Percentiles rank a stretch among this genome's conserved stretches.
Conservation (phyloP, 2,113 vertebrate genomes). For the Sebastes fasciatus region DNA sequence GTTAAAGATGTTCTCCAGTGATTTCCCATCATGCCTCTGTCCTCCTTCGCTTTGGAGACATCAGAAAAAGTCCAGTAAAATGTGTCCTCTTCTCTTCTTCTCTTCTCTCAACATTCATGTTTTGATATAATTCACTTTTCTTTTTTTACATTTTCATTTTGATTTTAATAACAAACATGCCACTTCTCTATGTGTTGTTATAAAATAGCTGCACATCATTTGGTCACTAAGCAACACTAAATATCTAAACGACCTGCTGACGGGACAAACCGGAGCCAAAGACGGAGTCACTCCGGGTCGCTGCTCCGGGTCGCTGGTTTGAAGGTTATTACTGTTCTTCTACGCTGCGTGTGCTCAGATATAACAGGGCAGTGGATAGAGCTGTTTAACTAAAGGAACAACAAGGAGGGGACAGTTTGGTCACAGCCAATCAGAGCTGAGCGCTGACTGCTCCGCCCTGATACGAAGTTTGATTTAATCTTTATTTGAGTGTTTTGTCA, state of each 20-base stretch:
- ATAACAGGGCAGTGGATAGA: slow-evolving; percentile 59
- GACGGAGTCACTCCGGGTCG: background rate
- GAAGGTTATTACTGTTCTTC: background rate
- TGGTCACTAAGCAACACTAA: slow-evolving; percentile 63
- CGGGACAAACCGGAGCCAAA: slow-evolving; percentile 15
- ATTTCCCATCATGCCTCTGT: slow-evolving; percentile 50
- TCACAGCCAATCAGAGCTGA: background rate
- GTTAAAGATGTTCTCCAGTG: background rate
- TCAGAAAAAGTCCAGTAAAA: background rate
- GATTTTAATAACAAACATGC: slow-evolving; percentile 58
- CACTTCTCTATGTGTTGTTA: slow-evolving; percentile 27
- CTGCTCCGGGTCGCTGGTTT: background rate
- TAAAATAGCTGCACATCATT: slow-evolving; percentile 74
- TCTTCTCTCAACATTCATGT: slow-evolving; percentile 7
- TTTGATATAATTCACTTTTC: background rate
- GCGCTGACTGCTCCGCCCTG: background rate
- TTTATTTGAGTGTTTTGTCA: background rate
- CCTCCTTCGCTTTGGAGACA: background rate
- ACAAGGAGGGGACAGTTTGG: slow-evolving; percentile 24
- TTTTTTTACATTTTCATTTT: slow-evolving; percentile 10
- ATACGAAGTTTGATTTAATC: background rate
- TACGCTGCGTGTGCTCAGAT: background rate
- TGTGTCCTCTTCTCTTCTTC: background rate
- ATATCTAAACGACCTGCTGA: slow-evolving; percentile 15
- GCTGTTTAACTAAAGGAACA: slow-evolving; percentile 21